Evolutionary conservation across 2,888 invertebrate species (phyloP).

Genomic region (Capitulum mitella): DNA sequence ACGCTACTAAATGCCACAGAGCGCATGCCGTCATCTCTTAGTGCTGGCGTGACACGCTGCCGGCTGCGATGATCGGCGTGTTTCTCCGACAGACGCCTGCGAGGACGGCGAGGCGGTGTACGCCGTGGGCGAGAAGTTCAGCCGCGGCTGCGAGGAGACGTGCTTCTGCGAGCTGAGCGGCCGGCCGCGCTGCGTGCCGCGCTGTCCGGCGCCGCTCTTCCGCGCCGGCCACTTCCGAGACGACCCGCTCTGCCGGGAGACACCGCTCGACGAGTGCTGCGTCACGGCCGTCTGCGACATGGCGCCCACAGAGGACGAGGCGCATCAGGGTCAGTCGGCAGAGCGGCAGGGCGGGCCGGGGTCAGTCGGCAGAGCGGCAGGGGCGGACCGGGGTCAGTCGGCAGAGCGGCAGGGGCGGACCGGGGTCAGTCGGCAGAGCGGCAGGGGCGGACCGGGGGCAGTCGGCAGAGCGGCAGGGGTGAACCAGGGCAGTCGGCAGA

Average conservation of each 20-base stretch:
- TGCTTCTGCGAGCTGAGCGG: constrained; percentile 37
- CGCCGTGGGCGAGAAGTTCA: constrained; percentile 36
- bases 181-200: constrained; percentile 34
- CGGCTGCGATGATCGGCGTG: too few relatives aligned
- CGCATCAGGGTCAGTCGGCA: not conserved
- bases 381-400: too few relatives aligned
- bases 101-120: constrained; percentile 36
- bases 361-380: too few relatives aligned
- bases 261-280: constrained; percentile 37
- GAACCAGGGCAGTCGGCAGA: too few relatives aligned
- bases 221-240: constrained; percentile 34
- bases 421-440: too few relatives aligned
- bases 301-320: not conserved
- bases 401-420: too few relatives aligned
- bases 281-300: constrained; percentile 36
- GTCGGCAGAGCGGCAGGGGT: too few relatives aligned
- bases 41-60: too few relatives aligned
- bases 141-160: constrained; percentile 35
- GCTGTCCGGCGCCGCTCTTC: constrained; percentile 36
- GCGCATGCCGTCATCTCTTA: too few relatives aligned
- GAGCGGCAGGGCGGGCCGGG: too few relatives aligned
- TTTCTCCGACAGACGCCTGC: constrained; percentile 38
- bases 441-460: not conserved
- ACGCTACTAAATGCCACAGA: too few relatives aligned
- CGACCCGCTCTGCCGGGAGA: constrained; percentile 36